These are phyloP conservation scores for Callospermophilus lateralis DNA, from an alignment of 2,113 vertebrate genomes.

Conservation along the genomic window DNA sequence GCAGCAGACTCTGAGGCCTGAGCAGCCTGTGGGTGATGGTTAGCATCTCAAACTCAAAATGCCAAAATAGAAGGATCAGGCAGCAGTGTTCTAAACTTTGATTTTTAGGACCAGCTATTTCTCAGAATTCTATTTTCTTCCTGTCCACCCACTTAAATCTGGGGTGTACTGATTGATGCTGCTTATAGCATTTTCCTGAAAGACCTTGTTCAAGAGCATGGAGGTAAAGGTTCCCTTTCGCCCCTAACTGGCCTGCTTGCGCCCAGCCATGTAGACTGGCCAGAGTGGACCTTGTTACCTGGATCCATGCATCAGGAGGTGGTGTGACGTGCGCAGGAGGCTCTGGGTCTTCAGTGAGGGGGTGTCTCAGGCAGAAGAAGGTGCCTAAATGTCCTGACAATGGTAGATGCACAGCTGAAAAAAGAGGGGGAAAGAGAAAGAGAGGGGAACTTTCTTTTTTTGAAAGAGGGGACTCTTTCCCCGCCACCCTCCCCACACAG, in stretches of 20 bases:
- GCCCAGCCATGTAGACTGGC: accelerated
- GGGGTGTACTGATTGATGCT: not conserved
- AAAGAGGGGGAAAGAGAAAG: too few species aligned
- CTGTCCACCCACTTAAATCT: not conserved
- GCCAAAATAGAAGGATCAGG: not conserved
- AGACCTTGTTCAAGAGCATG: accelerated
- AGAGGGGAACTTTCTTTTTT: too few species aligned
- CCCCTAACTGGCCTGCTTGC: accelerated
- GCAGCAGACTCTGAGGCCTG: not conserved
- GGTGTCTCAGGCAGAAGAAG: not conserved
- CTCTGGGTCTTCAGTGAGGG: accelerated
- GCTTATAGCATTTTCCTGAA: not conserved
- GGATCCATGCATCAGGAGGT: too few species aligned
- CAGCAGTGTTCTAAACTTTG: not conserved
- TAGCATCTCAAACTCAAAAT: not conserved
- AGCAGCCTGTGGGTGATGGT: accelerated
- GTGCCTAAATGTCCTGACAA: not conserved
- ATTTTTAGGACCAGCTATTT: not conserved
- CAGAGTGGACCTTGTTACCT: accelerated
- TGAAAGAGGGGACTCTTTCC: too few species aligned
- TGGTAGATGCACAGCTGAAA: not conserved
- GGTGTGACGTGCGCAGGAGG: not conserved
- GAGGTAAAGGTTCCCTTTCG: too few species aligned
- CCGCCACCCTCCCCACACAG: too few species aligned
- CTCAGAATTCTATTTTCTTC: not conserved